Evolutionary conservation across 2,888 invertebrate genomes (phyloP).

Genomic region (Thelaira solivaga): DNA sequence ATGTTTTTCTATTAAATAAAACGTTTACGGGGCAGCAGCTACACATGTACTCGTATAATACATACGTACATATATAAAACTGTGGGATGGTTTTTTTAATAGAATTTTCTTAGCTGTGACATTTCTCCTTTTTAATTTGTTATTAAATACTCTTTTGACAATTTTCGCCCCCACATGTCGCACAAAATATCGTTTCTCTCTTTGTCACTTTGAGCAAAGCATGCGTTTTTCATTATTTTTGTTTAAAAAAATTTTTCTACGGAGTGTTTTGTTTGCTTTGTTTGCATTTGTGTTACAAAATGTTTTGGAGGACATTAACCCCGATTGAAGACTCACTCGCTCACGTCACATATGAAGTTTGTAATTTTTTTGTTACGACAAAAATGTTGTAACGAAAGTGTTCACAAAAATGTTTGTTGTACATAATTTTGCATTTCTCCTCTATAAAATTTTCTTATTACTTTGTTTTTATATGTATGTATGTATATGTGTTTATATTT

Average conservation of each 20-base stretch:
- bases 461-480: too few relatives aligned
- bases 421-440: conserved; percentile 39
- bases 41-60: too few relatives aligned
- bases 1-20: too few relatives aligned
- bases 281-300: conserved; percentile 58
- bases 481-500: too few relatives aligned
- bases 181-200: conserved; percentile 18
- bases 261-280: conserved; percentile 23
- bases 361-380: conserved; percentile 9
- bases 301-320: conserved; percentile 68
- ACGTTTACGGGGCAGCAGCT: too few relatives aligned
- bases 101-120: conserved; percentile 40
- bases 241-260: conserved; percentile 25
- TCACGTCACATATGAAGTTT: conserved; percentile 38
- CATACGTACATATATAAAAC: too few relatives aligned
- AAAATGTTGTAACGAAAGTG: conserved; percentile 62
- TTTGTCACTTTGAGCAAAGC: conserved; percentile 47
- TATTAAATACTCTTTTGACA: not conserved
- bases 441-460: conserved; percentile 16
- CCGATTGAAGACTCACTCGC: conserved; percentile 63
- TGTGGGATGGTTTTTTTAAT: too few relatives aligned
- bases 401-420: conserved; percentile 61
- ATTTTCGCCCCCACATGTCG: not conserved
- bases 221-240: conserved; percentile 60
- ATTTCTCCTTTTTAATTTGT: conserved; percentile 11